phyloP scores from a whole-genome alignment of 2,113 vertebrate species.

The Aepyceros melampus region DNA sequence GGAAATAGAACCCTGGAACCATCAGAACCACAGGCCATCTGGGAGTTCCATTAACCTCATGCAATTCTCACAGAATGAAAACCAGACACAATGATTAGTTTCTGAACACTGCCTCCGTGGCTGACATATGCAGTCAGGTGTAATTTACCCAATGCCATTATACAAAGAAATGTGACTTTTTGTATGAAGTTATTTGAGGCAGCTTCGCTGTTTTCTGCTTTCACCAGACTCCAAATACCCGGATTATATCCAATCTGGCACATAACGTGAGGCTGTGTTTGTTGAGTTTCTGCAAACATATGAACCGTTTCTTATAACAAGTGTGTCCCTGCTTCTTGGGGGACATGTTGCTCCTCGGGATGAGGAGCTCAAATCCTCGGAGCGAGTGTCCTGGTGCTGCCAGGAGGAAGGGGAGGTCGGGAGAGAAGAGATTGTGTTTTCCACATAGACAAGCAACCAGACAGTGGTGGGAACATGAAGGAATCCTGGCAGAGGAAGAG shows the following conservation, averaged over 20 bases:
- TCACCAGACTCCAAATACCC: accelerated
- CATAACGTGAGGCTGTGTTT: accelerated
- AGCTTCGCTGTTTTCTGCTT: neutral
- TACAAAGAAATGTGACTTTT: neutral
- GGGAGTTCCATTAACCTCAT: neutral
- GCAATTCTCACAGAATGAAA: neutral
- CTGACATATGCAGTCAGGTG: accelerated
- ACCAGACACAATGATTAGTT: neutral
- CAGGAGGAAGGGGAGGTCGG: accelerated
- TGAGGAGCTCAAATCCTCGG: accelerated
- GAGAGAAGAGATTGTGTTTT: neutral
- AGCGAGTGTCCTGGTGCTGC: accelerated
- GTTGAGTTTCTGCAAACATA: neutral
- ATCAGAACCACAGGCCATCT: accelerated
- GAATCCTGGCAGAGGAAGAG: neutral
- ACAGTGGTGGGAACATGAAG: too few species aligned
- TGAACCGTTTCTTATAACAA: too few species aligned
- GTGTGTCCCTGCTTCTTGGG: too few species aligned
- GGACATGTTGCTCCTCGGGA: accelerated
- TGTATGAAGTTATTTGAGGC: neutral
- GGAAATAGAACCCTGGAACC: neutral
- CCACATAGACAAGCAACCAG: neutral
- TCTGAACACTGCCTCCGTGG: neutral
- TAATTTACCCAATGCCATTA: neutral
- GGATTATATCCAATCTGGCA: neutral